Evolutionary conservation across 2,888 invertebrate genomes (phyloP), one percentile per base, ranked within the genome.

Genomic region (Altica lythri): DNA sequence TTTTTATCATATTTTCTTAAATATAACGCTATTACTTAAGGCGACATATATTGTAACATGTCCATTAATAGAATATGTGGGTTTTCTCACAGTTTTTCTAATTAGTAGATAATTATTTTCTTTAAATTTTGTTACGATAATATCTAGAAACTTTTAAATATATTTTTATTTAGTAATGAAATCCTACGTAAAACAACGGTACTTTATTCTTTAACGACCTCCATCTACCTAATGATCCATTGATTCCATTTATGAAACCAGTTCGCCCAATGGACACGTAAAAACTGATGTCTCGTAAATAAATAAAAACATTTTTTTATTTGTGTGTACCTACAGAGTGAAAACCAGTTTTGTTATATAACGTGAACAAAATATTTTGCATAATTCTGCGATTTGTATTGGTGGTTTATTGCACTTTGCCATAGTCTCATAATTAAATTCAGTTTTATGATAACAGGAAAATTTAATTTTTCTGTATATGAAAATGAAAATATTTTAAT

Each of bases 311-410:
- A n/a, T 50, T 49, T 38, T 55, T 57, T 55, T 58, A 55, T 44
- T 43, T 48, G 43, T 35, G n/a, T n/a, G n/a, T n/a, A n/a, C n/a
- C n/a, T n/a, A 48, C 53, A 53, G 52, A 55, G 49, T 44, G 49
- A 48, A 43, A 57, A 62, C 56, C 32, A 32, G 50, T 46, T 56
- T 27, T 55, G 38, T 60, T 62, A 58, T 55, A 53, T 58, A 58
- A 60, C 53, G 52, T 51, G 49, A 56, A 60, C 53, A 40, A 19
- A 46, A 44, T 37, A 30, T 16, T 62, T 57, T 58, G 55, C 62
- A 62, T 62, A 60, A 60, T 47, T 56, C 47, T 43, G 30, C 53
- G 25, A 48, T 59, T 57, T 57, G 38, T 57, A 61, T 58, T 54
- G 53, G 51, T 50, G 16, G 32, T 45, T 5, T 50, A 50, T 38